A percentile compares a stretch with the other conserved stretches of the same genome.
phyloP scores from a whole-genome alignment of 2,797 vertebrate species.

The Sebastes reedi region DNA sequence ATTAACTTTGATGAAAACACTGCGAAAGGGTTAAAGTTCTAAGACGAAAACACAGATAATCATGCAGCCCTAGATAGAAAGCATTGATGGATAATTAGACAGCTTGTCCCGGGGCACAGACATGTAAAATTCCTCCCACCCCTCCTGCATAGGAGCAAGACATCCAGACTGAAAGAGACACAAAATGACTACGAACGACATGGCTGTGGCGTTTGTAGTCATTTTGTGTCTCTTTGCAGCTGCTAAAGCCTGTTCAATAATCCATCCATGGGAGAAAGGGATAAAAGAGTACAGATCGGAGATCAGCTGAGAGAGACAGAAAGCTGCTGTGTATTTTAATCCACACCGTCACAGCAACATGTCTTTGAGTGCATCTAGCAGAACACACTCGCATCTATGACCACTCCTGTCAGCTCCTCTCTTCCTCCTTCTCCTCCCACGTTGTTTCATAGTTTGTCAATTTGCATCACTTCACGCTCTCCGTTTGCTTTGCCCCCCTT shows the following conservation, averaged over 20 bases:
- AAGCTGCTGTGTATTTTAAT: constrained; percentile 10
- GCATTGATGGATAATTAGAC: background rate
- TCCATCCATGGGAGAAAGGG: background rate
- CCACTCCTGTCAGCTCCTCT: constrained; percentile 23
- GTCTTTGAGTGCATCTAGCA: constrained; percentile 2
- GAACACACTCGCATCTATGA: constrained; percentile 25
- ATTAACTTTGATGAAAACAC: too few relatives aligned
- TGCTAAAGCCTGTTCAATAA: background rate
- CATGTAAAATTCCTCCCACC: background rate
- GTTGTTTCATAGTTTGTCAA: constrained; percentile 42
- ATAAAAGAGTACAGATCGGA: background rate
- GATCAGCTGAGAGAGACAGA: background rate
- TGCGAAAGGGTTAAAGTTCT: too few relatives aligned
- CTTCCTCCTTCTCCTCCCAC: constrained; percentile 6
- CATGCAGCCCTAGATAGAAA: background rate
- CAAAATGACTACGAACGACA: background rate
- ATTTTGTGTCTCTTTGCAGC: background rate
- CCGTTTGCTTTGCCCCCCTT: constrained; percentile 4
- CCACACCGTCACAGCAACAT: background rate
- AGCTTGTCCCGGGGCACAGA: background rate
- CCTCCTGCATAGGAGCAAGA: background rate
- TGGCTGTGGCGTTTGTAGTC: background rate
- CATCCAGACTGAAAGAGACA: background rate
- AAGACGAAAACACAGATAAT: too few relatives aligned
- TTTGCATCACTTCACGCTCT: constrained; percentile 33